These are phyloP conservation scores for Brachionichthys hirsutus DNA, from an alignment of 2,113 vertebrate genomes.

Conservation along the genomic window DNA sequence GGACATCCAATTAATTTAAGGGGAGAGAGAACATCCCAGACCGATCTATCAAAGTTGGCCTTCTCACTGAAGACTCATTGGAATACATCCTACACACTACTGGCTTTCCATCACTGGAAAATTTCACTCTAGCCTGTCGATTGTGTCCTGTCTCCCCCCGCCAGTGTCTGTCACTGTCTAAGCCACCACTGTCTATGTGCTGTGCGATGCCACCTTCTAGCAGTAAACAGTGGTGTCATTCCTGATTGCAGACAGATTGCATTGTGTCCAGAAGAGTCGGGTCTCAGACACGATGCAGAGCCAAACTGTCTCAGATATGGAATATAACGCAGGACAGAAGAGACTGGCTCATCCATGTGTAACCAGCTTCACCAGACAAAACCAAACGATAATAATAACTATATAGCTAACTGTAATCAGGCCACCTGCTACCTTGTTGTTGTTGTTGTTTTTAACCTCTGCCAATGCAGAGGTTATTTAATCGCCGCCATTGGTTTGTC, in stretches of 20 bases:
- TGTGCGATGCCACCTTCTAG: slow-evolving; percentile 35
- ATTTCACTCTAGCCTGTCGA: slow-evolving; percentile 63
- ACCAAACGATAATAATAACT: slow-evolving; percentile 75
- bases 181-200: slow-evolving; percentile 33
- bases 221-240: slow-evolving; percentile 64
- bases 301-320: slow-evolving; percentile 51
- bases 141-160: slow-evolving; percentile 53
- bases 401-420: slow-evolving; percentile 77
- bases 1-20: slow-evolving; percentile 74
- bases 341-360: slow-evolving; percentile 36
- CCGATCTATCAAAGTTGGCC: slow-evolving; percentile 57
- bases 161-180: slow-evolving; percentile 58
- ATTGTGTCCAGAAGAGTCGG: slow-evolving; percentile 43
- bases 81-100: slow-evolving; percentile 54
- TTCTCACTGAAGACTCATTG: slow-evolving; percentile 54
- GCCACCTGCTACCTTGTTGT: too few relatives aligned
- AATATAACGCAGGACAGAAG: slow-evolving; percentile 41
- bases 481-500: too few relatives aligned
- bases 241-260: slow-evolving; percentile 66
- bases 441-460: too few relatives aligned
- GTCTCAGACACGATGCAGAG: slow-evolving; percentile 27
- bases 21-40: slow-evolving; percentile 52
- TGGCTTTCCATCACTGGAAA: slow-evolving; percentile 58
- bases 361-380: slow-evolving; percentile 54
- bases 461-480: too few relatives aligned